A percentile compares a stretch with the other conserved stretches of the same genome.
These are phyloP conservation scores for Cathartes aura DNA, from an alignment of 2,113 vertebrate genomes.

Conservation along the genomic window DNA sequence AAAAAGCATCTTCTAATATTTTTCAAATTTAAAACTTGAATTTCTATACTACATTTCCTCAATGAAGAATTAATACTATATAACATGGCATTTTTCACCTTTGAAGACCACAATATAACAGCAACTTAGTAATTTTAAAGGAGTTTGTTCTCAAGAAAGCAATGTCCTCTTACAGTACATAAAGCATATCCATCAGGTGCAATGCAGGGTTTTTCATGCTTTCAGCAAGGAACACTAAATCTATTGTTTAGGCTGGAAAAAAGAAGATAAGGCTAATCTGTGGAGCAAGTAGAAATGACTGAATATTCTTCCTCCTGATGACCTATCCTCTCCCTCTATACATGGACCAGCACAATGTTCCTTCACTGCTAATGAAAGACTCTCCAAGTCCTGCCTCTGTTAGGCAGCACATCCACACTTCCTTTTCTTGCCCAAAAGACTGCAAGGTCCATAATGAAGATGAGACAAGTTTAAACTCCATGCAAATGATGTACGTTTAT, in stretches of 20 bases:
- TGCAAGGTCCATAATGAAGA: not conserved
- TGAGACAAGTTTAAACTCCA: not conserved
- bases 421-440: not conserved
- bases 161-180: not conserved
- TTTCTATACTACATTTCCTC: not conserved
- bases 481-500: accelerated
- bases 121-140: not conserved
- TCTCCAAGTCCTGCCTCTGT: not conserved
- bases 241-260: not conserved
- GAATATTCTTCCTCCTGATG: not conserved
- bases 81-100: not conserved
- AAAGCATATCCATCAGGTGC: not conserved
- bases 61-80: not conserved
- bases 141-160: not conserved
- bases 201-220: not conserved
- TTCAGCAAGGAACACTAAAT: not conserved
- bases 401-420: not conserved
- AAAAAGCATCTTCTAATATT: not conserved
- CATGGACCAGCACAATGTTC: not conserved
- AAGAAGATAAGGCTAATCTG: not conserved
- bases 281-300: not conserved
- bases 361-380: not conserved
- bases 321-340: not conserved
- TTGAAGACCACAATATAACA: not conserved
- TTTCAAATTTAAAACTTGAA: not conserved